phyloP scores from a whole-genome alignment of 2,113 vertebrate genomes.

The Caranx melampygus region DNA sequence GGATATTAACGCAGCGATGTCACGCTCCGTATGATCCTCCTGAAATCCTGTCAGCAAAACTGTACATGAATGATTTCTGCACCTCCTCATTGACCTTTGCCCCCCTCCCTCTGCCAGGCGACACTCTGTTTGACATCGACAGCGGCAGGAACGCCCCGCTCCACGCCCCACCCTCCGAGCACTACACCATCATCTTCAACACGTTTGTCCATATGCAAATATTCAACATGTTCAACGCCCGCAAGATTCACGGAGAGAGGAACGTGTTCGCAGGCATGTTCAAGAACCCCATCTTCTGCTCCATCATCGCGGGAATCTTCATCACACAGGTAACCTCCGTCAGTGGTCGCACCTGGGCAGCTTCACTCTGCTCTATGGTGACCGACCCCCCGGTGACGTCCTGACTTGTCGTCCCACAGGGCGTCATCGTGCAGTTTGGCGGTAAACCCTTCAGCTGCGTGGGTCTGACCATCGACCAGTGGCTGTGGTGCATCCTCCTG shows the following conservation, averaged over 20 bases:
- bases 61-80: too few species aligned
- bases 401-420: conserved; percentile 74
- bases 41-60: too few species aligned
- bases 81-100: too few species aligned
- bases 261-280: conserved; percentile 97
- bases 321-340: conserved; percentile 87
- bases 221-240: conserved; percentile 98
- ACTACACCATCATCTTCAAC: conserved; percentile 98
- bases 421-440: conserved; percentile 96
- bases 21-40: too few species aligned
- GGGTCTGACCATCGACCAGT: conserved; percentile 90
- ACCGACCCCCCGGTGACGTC: background rate
- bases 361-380: background rate
- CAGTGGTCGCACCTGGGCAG: background rate
- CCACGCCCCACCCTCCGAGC: conserved; percentile 95
- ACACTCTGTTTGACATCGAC: conserved; percentile 94
- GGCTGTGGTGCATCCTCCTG: conserved; percentile 97
- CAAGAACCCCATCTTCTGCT: conserved; percentile 96
- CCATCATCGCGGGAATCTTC: conserved; percentile 93
- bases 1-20: too few species aligned
- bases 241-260: conserved; percentile 98
- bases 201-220: conserved; percentile 99
- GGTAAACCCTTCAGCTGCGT: conserved; percentile 98
- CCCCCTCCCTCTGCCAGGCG: conserved; percentile 83
- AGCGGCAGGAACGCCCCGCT: conserved; percentile 94